phyloP scores from a whole-genome alignment of 2,888 invertebrate genomes.

The Meandrusa payeni region DNA sequence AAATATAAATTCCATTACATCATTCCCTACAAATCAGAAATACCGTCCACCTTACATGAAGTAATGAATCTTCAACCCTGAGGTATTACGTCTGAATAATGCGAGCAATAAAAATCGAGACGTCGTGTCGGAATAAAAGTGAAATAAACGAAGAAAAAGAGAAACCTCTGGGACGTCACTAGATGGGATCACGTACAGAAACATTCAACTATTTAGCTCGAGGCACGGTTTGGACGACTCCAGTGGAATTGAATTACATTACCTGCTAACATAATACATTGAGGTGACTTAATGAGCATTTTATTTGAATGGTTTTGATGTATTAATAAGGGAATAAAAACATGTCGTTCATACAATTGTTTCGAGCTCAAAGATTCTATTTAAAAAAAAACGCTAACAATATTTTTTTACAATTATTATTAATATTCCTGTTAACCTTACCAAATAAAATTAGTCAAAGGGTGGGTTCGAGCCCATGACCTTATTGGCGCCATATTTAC shows the following conservation, averaged over 20 bases:
- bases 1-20: slow-evolving; percentile 3
- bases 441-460: too few relatives aligned
- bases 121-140: slow-evolving; percentile 51
- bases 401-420: too few relatives aligned
- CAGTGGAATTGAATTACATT: slow-evolving; percentile 45
- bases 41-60: slow-evolving; percentile 12
- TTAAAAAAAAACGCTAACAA: too few relatives aligned
- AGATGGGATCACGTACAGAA: slow-evolving; percentile 72
- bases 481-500: too few relatives aligned
- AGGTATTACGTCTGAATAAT: slow-evolving; percentile 50
- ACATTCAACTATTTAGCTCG: slow-evolving; percentile 68
- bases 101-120: slow-evolving; percentile 56
- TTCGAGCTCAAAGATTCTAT: too few relatives aligned
- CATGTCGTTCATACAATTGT: too few relatives aligned
- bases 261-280: too few relatives aligned
- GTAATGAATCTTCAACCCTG: slow-evolving; percentile 23
- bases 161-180: slow-evolving; percentile 45
- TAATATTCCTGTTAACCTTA: too few relatives aligned
- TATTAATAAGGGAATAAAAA: too few relatives aligned
- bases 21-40: slow-evolving; percentile 5
- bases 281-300: too few relatives aligned
- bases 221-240: slow-evolving; percentile 50
- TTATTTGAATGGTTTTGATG: too few relatives aligned
- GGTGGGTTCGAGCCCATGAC: too few relatives aligned
- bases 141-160: slow-evolving; percentile 46